phyloP scores from a whole-genome alignment of 2,888 invertebrate genomes.

The Cerastoderma edule region DNA sequence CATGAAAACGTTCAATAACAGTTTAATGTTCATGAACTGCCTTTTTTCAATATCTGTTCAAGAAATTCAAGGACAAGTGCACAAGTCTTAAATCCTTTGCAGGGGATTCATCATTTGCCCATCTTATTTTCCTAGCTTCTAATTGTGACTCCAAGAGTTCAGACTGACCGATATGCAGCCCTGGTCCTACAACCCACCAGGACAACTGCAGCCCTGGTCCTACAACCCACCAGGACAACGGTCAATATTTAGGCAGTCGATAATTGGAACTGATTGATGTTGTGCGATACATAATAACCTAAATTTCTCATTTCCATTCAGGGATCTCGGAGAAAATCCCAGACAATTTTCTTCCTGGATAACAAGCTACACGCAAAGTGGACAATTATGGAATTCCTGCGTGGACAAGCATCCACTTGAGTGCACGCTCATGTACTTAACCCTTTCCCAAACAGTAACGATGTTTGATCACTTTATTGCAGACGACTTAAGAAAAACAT shows the following conservation, averaged over 20 bases:
- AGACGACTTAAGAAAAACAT: too few relatives aligned
- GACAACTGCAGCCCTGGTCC: slow-evolving; percentile 11
- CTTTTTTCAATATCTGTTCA: too few relatives aligned
- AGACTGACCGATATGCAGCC: slow-evolving; percentile 7
- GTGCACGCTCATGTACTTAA: slow-evolving; percentile 14
- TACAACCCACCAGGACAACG: slow-evolving; percentile 12
- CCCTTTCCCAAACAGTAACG: too few relatives aligned
- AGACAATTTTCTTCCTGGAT: slow-evolving; percentile 40
- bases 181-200: slow-evolving; percentile 3
- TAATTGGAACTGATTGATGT: slow-evolving; percentile 43
- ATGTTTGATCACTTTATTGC: too few relatives aligned
- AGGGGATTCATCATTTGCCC: too few relatives aligned
- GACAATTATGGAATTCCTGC: slow-evolving; percentile 27
- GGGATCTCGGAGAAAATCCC: slow-evolving; percentile 27
- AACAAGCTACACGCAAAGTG: slow-evolving; percentile 19
- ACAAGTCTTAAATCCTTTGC: too few relatives aligned
- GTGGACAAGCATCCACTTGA: slow-evolving; percentile 19
- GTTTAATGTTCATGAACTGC: too few relatives aligned
- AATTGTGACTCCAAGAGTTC: background rate
- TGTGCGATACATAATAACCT: slow-evolving; percentile 43
- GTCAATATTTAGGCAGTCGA: slow-evolving; percentile 34
- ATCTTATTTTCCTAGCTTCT: background rate
- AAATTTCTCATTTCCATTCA: slow-evolving; percentile 54
- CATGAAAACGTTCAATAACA: too few relatives aligned
- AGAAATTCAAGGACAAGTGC: too few relatives aligned